A percentile compares a stretch with the other conserved stretches of the same genome.
These are phyloP conservation scores for Barbus barbus DNA, from an alignment of 2,113 vertebrate species.

Conservation along the genomic window DNA sequence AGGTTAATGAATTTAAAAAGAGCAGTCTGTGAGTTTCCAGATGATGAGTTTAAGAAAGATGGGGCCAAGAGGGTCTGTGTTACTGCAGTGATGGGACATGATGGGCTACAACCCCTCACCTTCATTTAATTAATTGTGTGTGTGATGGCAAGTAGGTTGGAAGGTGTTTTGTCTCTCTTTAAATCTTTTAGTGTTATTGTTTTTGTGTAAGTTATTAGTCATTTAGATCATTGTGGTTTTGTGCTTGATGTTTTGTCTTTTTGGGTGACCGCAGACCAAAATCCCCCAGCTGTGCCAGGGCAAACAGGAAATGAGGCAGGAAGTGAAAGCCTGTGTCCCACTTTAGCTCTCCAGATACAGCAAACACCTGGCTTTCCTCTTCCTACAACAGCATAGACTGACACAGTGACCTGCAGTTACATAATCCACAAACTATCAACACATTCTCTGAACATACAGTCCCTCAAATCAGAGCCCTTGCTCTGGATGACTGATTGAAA, in stretches of 20 bases:
- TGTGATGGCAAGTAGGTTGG: background rate
- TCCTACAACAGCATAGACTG: slow-evolving; percentile 30
- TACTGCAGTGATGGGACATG: slow-evolving; percentile 41
- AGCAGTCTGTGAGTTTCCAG: slow-evolving; percentile 52
- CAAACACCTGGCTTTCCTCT: slow-evolving; percentile 59
- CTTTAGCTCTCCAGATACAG: slow-evolving; percentile 46
- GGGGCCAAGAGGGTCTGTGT: slow-evolving; percentile 33
- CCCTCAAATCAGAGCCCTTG: background rate
- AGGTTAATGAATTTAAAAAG: slow-evolving; percentile 56
- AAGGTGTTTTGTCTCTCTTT: background rate
- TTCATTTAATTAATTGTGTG: slow-evolving; percentile 31
- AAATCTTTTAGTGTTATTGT: background rate
- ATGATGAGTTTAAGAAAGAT: slow-evolving; percentile 56
- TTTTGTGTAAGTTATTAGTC: background rate
- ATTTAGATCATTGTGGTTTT: background rate
- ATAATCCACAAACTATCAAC: slow-evolving; percentile 30
- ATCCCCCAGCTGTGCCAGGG: slow-evolving; percentile 17
- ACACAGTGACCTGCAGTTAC: slow-evolving; percentile 42
- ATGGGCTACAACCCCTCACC: slow-evolving; percentile 25
- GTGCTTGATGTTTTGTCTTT: background rate
- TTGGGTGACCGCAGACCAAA: slow-evolving; percentile 6
- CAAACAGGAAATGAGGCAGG: slow-evolving; percentile 57
- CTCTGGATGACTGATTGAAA: background rate
- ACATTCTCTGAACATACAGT: background rate
- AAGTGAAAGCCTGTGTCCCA: slow-evolving; percentile 44